Percentiles rank a stretch among this genome's conserved stretches.
Conservation (phyloP, 64 coral and sea anemone species). For the Porites australiensis region DNA sequence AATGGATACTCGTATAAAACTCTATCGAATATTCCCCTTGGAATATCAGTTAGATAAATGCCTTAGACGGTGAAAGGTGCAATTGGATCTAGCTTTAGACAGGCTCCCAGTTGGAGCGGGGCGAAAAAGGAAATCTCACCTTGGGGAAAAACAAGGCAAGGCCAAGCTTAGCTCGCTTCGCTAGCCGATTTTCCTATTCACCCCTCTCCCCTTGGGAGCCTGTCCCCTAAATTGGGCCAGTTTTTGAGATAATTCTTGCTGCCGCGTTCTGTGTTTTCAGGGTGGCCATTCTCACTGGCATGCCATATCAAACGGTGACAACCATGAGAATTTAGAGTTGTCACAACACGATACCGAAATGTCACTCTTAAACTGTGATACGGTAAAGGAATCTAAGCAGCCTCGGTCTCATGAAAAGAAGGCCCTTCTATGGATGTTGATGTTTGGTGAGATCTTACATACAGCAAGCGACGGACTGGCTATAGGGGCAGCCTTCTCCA, state of each 20-base stretch:
- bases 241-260: neutral
- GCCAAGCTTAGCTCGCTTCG: too few species aligned
- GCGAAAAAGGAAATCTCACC: too few species aligned
- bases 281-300: slow-evolving; percentile 68
- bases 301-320: neutral
- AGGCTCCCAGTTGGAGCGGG: too few species aligned
- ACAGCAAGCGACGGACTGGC: slow-evolving; percentile 83
- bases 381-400: neutral
- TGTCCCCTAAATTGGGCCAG: too few species aligned
- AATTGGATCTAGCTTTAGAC: too few species aligned
- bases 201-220: too few species aligned
- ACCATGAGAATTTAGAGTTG: neutral
- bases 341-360: neutral
- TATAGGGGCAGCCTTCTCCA: slow-evolving; percentile 89
- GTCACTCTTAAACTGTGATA: neutral
- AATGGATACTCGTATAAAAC: too few species aligned
- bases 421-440: slow-evolving; percentile 68
- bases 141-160: too few species aligned
- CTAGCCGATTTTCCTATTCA: too few species aligned
- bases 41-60: too few species aligned
- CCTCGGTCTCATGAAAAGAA: neutral
- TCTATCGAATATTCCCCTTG: too few species aligned
- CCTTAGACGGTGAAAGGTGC: too few species aligned
- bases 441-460: slow-evolving; percentile 79
- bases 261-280: slow-evolving; percentile 17